phyloP scores from a whole-genome alignment of 2,113 vertebrate genomes.

The Phrynocephalus versicolor region DNA sequence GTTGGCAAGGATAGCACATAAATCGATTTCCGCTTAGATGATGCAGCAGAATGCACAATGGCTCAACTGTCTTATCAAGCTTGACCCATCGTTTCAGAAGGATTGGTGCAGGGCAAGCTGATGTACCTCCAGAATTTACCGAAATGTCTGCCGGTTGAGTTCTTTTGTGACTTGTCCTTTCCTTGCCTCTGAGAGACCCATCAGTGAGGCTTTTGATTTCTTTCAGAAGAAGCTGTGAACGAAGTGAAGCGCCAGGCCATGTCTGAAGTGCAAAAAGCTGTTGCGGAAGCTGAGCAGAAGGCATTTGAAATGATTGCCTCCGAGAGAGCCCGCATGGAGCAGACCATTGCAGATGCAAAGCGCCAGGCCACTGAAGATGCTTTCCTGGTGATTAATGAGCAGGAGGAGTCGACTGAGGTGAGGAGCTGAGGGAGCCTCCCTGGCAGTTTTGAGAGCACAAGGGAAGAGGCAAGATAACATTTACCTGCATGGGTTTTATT shows the following conservation, averaged over 20 bases:
- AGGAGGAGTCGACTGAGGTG: conserved; percentile 98
- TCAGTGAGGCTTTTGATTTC: conserved; percentile 66
- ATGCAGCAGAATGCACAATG: background rate
- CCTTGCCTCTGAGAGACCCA: background rate
- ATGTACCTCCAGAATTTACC: background rate
- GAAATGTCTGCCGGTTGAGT: background rate
- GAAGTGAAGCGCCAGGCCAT: conserved; percentile 99
- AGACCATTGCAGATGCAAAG: conserved; percentile 92
- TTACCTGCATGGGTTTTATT: background rate
- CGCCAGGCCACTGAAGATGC: conserved; percentile 94
- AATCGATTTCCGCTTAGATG: background rate
- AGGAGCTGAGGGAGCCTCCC: conserved; percentile 33
- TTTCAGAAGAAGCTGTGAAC: conserved; percentile 96
- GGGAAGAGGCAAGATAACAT: background rate
- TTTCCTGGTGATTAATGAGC: conserved; percentile 95
- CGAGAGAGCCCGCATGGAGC: conserved; percentile 96
- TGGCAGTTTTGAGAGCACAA: background rate
- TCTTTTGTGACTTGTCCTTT: background rate
- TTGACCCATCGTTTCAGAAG: background rate
- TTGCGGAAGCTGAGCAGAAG: conserved; percentile 97
- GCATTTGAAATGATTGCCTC: conserved; percentile 97
- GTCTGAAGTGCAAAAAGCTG: conserved; percentile 98
- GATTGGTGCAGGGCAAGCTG: too few relatives aligned
- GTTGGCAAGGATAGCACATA: too few relatives aligned
- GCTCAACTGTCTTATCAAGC: background rate